Evolutionary conservation across 2,797 vertebrate species (phyloP), one percentile per base, ranked within the genome.

Genomic region (Cyprinella venusta): DNA sequence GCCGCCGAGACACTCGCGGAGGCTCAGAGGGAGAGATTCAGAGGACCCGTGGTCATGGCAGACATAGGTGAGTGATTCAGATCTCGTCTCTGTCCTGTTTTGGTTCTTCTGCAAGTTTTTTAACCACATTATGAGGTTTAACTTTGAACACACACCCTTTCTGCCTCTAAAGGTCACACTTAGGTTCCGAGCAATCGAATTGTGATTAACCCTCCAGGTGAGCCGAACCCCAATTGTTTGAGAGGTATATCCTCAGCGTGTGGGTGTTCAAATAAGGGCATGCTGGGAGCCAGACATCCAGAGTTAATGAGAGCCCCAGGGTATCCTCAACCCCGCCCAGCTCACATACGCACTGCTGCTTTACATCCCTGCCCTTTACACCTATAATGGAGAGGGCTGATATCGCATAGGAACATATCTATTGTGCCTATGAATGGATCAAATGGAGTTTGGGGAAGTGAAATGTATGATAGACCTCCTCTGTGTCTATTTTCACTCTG

Each of bases 41-140:
- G 63, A 69, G 80, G 76, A 82, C 67, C 64, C 72, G 90, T 90
- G 90, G 90, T 90, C 91, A 95, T 95, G 94, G 89, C 93, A 90
- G 92, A 94, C 83, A 84, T 90, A 78, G 94, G 94, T 95, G 88
- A 94, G 94, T 93, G 90, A 85, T 86, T 82, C 36, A 48, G 77
- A 84, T 76, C 84, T 88, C 67, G 50, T 75, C 21, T 45, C 33
- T 87, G 61, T 50, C 65, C 68, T 80, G 10, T 79, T 81, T 26
- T 68, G 59, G 50, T 61, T 42, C 65, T 76, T 38, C 38, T 48
- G 19, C 52, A 7, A 54, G 63, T 81, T 24, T 70, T 48, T 33
- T 36, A 42, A 65, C 59, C 80, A n/a, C 65, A 65, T 42, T 52
- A 45, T 36, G 18, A 40, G 19, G 64, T 38, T 24, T 38, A 54